These are phyloP conservation scores for Ctenopoma multispine DNA, from an alignment of 2,797 vertebrate genomes.

Conservation along the genomic window DNA sequence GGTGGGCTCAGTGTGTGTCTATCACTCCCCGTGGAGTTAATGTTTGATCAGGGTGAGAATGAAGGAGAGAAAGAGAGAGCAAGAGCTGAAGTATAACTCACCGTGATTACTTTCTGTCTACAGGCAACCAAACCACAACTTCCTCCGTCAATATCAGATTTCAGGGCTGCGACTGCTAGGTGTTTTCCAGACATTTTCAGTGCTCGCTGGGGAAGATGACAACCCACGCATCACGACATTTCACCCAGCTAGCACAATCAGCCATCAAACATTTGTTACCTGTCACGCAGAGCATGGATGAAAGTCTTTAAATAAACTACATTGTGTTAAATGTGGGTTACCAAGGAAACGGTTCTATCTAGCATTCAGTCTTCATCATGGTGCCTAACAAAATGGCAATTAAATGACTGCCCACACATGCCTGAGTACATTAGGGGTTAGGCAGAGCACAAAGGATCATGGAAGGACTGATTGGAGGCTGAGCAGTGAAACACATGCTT, in stretches of 20 bases:
- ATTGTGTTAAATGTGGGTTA: constrained; percentile 41
- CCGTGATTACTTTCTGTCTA: constrained; percentile 46
- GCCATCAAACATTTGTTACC: constrained; percentile 20
- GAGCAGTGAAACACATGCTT: constrained; percentile 16
- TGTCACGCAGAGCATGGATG: neutral
- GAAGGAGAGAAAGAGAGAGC: constrained; percentile 15
- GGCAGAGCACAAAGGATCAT: constrained; percentile 25
- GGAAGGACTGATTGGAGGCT: constrained; percentile 27
- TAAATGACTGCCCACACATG: constrained; percentile 41
- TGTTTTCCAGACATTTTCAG: constrained; percentile 64
- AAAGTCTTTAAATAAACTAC: neutral
- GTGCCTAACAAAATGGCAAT: constrained; percentile 60
- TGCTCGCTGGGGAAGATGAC: constrained; percentile 40
- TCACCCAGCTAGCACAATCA: constrained; percentile 16
- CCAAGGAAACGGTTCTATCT: constrained; percentile 61
- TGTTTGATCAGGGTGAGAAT: constrained; percentile 57
- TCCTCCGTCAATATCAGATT: constrained; percentile 46
- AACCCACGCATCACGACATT: constrained; percentile 37
- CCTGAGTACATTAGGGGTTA: constrained; percentile 32
- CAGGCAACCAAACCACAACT: constrained; percentile 44
- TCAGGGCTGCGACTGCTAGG: constrained; percentile 45
- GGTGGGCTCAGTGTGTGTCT: constrained; percentile 54
- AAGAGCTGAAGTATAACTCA: constrained; percentile 38
- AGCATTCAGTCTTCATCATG: constrained; percentile 42
- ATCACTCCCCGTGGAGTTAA: constrained; percentile 43